These are phyloP conservation scores for Cephus pygmeus DNA, from an alignment of 2,888 invertebrate species.

Conservation along the genomic window DNA sequence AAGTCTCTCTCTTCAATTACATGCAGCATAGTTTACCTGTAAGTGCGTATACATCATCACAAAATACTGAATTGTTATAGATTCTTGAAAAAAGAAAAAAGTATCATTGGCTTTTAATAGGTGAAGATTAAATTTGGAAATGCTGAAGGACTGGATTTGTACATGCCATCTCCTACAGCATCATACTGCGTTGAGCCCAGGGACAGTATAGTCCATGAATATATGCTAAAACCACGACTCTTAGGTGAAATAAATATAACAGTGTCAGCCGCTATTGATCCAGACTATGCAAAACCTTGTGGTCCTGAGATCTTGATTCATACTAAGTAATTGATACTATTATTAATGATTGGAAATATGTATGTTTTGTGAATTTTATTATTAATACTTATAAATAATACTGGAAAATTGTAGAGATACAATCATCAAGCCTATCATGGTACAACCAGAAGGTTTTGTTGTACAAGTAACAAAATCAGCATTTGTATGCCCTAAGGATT, in stretches of 20 bases:
- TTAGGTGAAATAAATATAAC: constrained; percentile 70
- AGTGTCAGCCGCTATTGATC: constrained; percentile 67
- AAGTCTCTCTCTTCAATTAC: constrained; percentile 80
- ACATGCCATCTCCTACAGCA: constrained; percentile 35
- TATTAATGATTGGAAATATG: constrained; percentile 1
- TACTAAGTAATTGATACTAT: constrained; percentile 59
- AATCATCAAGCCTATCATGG: constrained; percentile 72
- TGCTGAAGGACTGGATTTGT: constrained; percentile 50
- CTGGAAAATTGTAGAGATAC: constrained; percentile 67
- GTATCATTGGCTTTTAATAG: constrained; percentile 23
- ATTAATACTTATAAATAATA: constrained; percentile 3
- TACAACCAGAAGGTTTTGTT: constrained; percentile 80
- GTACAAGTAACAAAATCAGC: constrained; percentile 74
- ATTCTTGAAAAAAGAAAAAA: not conserved
- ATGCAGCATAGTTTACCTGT: constrained; percentile 77
- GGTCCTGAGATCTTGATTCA: constrained; percentile 67
- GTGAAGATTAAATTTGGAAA: constrained; percentile 52
- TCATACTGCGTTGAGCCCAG: constrained; percentile 53
- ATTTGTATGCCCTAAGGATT: constrained; percentile 75
- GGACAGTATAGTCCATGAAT: constrained; percentile 57
- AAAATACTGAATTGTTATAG: not conserved
- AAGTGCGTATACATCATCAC: constrained; percentile 44
- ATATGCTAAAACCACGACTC: constrained; percentile 45
- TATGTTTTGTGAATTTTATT: constrained; percentile 10
- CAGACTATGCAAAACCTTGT: constrained; percentile 63